phyloP scores from a whole-genome alignment of 2,113 vertebrate genomes.

The Cyrtonyx montezumae region DNA sequence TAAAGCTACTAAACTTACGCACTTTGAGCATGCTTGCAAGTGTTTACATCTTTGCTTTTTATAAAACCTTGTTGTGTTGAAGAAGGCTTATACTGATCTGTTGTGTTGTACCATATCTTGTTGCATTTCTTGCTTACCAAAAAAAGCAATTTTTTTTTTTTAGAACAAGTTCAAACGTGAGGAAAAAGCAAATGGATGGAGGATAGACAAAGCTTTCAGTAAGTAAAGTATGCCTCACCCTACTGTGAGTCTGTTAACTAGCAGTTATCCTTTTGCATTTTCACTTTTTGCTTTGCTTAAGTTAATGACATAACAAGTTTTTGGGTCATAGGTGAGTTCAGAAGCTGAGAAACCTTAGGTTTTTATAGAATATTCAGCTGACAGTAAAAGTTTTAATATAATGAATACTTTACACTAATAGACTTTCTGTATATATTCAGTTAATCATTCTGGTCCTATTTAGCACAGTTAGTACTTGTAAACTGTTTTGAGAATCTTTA shows the following conservation, averaged over 20 bases:
- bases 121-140: not conserved
- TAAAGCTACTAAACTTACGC: not conserved
- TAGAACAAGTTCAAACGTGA: slow-evolving; percentile 99
- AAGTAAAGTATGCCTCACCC: slow-evolving; percentile 63
- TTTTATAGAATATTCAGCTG: not conserved
- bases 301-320: not conserved
- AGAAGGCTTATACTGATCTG: not conserved
- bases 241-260: not conserved
- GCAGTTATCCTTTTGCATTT: not conserved
- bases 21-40: not conserved
- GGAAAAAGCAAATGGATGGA: slow-evolving; percentile 91
- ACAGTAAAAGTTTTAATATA: not conserved
- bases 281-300: not conserved
- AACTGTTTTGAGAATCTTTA: not conserved
- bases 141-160: slow-evolving; percentile 50
- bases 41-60: not conserved
- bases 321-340: not conserved
- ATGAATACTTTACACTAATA: not conserved
- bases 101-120: not conserved
- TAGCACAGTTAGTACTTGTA: not conserved
- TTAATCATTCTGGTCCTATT: not conserved
- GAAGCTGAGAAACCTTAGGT: not conserved
- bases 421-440: not conserved
- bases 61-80: not conserved
- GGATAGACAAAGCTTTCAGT: slow-evolving; percentile 98